Evolutionary conservation across 2,797 vertebrate genomes (phyloP).

Genomic region (Buceros bicornis): DNA sequence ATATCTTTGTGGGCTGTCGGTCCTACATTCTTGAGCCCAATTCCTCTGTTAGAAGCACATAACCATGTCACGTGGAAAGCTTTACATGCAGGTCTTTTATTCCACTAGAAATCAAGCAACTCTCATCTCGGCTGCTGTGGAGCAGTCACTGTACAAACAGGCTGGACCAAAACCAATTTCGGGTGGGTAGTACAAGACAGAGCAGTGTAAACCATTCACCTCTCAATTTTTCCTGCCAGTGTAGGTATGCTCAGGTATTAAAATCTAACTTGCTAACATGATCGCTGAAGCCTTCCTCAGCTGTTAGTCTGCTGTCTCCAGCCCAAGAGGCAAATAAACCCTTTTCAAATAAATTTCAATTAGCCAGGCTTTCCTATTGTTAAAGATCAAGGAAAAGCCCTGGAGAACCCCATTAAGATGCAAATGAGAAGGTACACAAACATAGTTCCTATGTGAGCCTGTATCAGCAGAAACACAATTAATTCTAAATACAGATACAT

Average conservation of each 20-base stretch:
- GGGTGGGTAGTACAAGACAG: background rate
- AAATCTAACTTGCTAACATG: background rate
- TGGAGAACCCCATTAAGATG: slow-evolving; percentile 61
- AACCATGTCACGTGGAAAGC: accelerated
- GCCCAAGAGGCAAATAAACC: slow-evolving; percentile 51
- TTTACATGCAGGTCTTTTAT: background rate
- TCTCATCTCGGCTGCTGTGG: background rate
- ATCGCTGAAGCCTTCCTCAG: background rate
- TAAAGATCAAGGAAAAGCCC: slow-evolving; percentile 63
- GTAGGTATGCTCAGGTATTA: background rate
- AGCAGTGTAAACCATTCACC: background rate
- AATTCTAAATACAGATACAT: slow-evolving; percentile 42
- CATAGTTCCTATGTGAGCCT: background rate
- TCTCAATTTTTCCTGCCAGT: background rate
- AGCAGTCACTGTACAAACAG: background rate
- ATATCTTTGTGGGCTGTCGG: background rate
- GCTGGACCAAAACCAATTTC: background rate
- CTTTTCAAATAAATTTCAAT: slow-evolving; percentile 63
- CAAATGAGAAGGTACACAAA: slow-evolving; percentile 59
- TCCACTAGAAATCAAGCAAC: background rate
- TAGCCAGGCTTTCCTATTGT: slow-evolving; percentile 39
- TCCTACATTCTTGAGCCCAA: background rate
- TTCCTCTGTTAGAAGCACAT: accelerated
- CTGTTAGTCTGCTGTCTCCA: background rate
- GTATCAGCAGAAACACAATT: slow-evolving; percentile 46